Evolutionary conservation across 2,113 vertebrate species (phyloP).

Genomic region (Sula dactylatra): DNA sequence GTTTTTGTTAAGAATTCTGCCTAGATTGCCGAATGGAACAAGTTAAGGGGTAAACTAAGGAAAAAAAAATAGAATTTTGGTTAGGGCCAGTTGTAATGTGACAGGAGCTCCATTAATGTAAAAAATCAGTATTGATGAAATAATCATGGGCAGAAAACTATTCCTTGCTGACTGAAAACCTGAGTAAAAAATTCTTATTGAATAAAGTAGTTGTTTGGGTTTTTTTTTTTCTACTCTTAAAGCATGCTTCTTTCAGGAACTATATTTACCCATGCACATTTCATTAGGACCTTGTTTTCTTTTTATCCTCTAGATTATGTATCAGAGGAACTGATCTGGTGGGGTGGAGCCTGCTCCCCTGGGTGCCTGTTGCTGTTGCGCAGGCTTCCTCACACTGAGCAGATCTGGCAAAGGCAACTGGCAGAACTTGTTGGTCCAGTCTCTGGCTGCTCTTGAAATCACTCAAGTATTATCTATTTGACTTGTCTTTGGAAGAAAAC

Average conservation of each 20-base stretch:
- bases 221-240: not conserved
- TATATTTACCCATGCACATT: not conserved
- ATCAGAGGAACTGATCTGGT: not conserved
- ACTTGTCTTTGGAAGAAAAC: constrained; percentile 24
- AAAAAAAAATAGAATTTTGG: not conserved
- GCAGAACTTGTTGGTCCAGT: constrained; percentile 29
- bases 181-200: not conserved
- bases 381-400: not conserved
- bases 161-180: not conserved
- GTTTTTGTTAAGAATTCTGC: constrained; percentile 9
- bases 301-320: not conserved
- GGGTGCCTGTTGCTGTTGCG: not conserved
- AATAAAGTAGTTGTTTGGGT: not conserved
- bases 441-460: not conserved
- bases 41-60: not conserved
- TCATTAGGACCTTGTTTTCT: not conserved
- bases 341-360: not conserved
- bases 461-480: not conserved
- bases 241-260: not conserved
- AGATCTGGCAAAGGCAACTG: not conserved
- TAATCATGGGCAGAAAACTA: not conserved
- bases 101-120: not conserved
- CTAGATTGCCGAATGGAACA: not conserved
- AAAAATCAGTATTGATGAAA: not conserved
- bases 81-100: not conserved